Evolutionary conservation across 2,113 vertebrate species (phyloP).

Genomic region (Acinonyx jubatus): DNA sequence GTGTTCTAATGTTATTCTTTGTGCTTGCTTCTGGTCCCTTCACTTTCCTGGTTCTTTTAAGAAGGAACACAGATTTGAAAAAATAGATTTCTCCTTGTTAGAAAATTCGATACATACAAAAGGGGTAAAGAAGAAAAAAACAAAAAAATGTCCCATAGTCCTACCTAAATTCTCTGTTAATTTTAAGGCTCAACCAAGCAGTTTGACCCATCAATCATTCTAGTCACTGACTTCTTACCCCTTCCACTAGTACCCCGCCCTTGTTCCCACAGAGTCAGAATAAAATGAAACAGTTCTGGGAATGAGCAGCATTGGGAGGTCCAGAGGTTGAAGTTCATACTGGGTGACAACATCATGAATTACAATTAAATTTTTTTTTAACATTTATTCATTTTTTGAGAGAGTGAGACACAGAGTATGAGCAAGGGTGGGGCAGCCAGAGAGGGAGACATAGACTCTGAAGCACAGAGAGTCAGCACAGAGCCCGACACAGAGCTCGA

Average conservation of each 20-base stretch:
- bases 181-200: background rate
- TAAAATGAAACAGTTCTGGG: background rate
- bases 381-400: too few relatives aligned
- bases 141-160: background rate
- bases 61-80: background rate
- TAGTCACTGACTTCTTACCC: background rate
- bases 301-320: background rate
- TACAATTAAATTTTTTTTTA: background rate
- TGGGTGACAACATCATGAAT: background rate
- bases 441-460: too few relatives aligned
- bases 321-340: background rate
- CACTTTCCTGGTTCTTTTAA: background rate
- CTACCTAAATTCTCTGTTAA: background rate
- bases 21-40: background rate
- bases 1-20: background rate
- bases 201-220: background rate
- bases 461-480: too few relatives aligned
- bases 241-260: background rate
- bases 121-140: background rate
- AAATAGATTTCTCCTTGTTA: constrained; percentile 17
- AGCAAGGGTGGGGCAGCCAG: too few relatives aligned
- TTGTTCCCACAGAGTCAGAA: background rate
- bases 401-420: too few relatives aligned
- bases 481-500: too few relatives aligned
- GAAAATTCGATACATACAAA: background rate